Conservation (phyloP, 2,797 vertebrate species). For the Cossypha niveicapilla region DNA sequence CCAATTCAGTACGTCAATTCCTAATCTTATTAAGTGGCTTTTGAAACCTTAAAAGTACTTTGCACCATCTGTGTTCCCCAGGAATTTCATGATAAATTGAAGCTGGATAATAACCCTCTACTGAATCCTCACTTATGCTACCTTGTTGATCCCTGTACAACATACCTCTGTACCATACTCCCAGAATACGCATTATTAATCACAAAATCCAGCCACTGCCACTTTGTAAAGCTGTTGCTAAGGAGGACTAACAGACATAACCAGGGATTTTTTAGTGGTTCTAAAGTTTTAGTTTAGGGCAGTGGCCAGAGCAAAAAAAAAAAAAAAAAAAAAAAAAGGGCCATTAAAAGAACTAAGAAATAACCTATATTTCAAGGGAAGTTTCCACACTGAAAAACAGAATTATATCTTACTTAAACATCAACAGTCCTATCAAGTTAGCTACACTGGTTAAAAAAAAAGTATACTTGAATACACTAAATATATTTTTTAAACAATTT, state of each 20-base stretch:
- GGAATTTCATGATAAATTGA: slow-evolving; percentile 23
- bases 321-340: background rate
- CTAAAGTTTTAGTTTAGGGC: background rate
- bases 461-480: background rate
- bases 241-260: background rate
- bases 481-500: background rate
- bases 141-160: slow-evolving; percentile 5
- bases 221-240: background rate
- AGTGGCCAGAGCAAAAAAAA: background rate
- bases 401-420: background rate
- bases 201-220: background rate
- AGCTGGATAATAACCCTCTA: slow-evolving; percentile 1
- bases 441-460: background rate
- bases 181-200: background rate
- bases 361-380: background rate
- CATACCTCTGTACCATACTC: background rate
- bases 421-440: background rate
- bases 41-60: slow-evolving; percentile 27
- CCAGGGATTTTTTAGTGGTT: background rate
- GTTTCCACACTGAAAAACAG: background rate
- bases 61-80: background rate
- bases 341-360: background rate
- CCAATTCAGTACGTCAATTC: slow-evolving; percentile 19
- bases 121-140: background rate
- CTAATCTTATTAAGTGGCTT: slow-evolving; percentile 50